Evolutionary conservation across 1,140 invertebrate species (phyloP).

Genomic region (Polyergus mexicanus): DNA sequence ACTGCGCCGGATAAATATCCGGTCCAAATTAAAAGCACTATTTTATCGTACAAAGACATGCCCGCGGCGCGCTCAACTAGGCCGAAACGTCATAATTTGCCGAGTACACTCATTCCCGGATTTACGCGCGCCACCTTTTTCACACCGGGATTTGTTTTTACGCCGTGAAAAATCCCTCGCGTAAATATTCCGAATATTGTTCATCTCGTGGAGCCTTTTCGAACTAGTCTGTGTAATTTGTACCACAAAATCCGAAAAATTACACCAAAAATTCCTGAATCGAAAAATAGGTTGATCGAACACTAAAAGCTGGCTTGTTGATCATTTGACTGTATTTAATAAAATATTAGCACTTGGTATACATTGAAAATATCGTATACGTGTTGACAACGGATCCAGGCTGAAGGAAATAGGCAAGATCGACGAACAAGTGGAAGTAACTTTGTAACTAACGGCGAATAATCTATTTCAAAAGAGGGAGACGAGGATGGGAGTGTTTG

Average conservation of each 20-base stretch:
- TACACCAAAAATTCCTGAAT: neutral
- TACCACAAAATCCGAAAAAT: conserved; percentile 3
- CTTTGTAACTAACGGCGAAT: conserved; percentile 59
- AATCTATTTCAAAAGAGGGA: conserved; percentile 53
- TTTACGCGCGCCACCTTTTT: conserved; percentile 36
- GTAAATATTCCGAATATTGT: conserved; percentile 43
- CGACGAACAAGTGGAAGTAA: conserved; percentile 39
- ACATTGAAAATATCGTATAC: neutral
- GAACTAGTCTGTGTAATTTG: neutral
- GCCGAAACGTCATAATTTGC: conserved; percentile 66
- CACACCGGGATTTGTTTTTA: conserved; percentile 27
- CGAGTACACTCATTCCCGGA: conserved; percentile 54
- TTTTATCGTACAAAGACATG: conserved; percentile 63
- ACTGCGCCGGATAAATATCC: conserved; percentile 71
- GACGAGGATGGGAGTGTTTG: conserved; percentile 27
- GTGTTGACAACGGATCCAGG: conserved; percentile 18
- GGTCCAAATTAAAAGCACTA: conserved; percentile 74
- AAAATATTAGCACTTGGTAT: neutral
- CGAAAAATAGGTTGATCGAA: neutral
- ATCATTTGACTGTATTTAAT: neutral
- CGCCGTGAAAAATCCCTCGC: conserved; percentile 27
- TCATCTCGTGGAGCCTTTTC: conserved; percentile 17
- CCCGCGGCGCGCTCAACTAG: conserved; percentile 37
- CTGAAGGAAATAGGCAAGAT: conserved; percentile 21
- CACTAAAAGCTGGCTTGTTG: neutral